Conservation (phyloP, 2,113 vertebrate species). For the Machaerirhynchus nigripectus region DNA sequence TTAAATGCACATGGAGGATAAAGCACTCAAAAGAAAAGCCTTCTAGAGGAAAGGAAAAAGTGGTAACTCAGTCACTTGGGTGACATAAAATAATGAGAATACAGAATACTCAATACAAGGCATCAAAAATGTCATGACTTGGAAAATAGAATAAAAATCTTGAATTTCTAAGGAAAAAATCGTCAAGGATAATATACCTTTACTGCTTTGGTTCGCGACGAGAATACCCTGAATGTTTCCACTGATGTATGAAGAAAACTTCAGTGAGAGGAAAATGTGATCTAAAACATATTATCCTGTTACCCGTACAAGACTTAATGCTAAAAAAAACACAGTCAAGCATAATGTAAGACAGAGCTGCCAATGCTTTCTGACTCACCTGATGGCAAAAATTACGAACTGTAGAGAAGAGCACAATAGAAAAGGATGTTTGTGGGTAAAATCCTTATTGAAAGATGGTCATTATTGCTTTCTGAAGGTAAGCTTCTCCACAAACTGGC, state of each 20-base stretch:
- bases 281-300: not conserved
- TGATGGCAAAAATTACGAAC: not conserved
- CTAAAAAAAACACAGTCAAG: not conserved
- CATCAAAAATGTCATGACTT: not conserved
- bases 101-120: not conserved
- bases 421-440: not conserved
- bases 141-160: not conserved
- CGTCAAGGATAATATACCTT: not conserved
- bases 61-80: not conserved
- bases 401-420: not conserved
- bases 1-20: not conserved
- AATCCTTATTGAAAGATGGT: not conserved
- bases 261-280: not conserved
- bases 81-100: not conserved
- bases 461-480: not conserved
- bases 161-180: not conserved
- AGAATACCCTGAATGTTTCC: not conserved
- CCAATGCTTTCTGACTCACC: not conserved
- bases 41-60: not conserved
- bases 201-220: not conserved
- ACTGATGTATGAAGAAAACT: not conserved
- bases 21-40: not conserved
- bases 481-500: not conserved
- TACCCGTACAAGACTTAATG: not conserved
- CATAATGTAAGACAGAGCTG: not conserved